Percentiles rank a stretch among this genome's conserved stretches.
Evolutionary conservation across 2,113 vertebrate genomes (phyloP).

Genomic region (Mirounga angustirostris): DNA sequence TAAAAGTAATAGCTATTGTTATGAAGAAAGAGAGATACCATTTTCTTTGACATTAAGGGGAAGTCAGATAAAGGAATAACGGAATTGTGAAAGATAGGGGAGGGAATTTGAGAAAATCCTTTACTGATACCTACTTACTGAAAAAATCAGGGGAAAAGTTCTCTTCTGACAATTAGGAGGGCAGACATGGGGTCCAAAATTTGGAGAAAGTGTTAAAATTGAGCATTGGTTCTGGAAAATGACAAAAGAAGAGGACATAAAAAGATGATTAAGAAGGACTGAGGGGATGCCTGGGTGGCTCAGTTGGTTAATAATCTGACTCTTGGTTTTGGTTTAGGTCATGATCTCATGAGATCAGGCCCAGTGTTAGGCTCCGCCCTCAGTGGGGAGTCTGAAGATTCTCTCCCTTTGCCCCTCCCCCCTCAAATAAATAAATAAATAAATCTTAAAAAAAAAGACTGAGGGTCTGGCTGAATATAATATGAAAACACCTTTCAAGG

Average conservation of each 20-base stretch:
- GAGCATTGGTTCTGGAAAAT: background rate
- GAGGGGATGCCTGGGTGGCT: background rate
- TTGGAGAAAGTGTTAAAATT: background rate
- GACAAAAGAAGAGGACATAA: background rate
- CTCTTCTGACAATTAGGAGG: background rate
- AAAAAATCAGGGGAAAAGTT: background rate
- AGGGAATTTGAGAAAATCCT: background rate
- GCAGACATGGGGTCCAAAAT: background rate
- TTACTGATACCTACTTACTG: background rate
- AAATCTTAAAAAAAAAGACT: background rate
- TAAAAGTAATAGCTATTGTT: background rate
- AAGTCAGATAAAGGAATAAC: background rate
- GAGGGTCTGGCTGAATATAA: background rate
- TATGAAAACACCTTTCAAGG: background rate
- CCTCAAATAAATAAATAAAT: background rate
- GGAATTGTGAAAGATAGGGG: background rate
- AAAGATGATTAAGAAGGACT: background rate
- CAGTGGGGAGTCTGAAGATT: background rate
- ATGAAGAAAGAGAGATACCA: background rate
- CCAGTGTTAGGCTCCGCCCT: background rate
- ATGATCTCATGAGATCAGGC: background rate
- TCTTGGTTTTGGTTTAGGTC: background rate
- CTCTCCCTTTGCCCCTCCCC: background rate
- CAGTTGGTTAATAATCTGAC: accelerated
- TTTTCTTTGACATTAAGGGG: background rate